Percentiles rank a stretch among this genome's conserved stretches.
Evolutionary conservation across 2,113 vertebrate genomes (phyloP).

Genomic region (Neomonachus schauinslandi): DNA sequence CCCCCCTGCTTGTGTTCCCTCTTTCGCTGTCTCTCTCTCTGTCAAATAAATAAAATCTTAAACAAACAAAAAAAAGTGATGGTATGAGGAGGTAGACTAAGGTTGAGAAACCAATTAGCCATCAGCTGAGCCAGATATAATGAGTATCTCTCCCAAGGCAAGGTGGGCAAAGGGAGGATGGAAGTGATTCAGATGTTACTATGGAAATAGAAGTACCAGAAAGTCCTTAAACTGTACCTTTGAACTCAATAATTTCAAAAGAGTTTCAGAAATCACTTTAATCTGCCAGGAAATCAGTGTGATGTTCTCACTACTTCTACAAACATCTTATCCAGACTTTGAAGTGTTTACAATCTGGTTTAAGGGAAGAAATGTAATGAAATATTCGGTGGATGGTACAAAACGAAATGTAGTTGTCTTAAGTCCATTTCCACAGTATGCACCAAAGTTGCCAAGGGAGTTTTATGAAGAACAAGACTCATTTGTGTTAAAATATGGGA

Average conservation of each 20-base stretch:
- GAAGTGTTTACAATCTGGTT: slow-evolving; percentile 37
- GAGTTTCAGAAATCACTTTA: slow-evolving; percentile 48
- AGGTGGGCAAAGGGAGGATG: not conserved
- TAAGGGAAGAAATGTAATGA: slow-evolving; percentile 30
- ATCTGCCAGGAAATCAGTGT: slow-evolving; percentile 43
- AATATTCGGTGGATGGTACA: not conserved
- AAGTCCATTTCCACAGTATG: slow-evolving; percentile 12
- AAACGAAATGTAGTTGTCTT: not conserved
- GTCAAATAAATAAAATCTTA: not conserved
- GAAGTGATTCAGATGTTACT: not conserved
- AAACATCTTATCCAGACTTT: slow-evolving; percentile 29
- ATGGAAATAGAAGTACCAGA: slow-evolving; percentile 37
- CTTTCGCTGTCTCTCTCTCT: not conserved
- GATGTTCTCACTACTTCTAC: not conserved
- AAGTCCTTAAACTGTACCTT: slow-evolving; percentile 7
- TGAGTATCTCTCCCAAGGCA: not conserved
- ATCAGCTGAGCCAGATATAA: not conserved
- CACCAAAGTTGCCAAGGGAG: not conserved
- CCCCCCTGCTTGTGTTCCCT: not conserved
- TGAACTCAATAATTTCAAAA: slow-evolving; percentile 51
- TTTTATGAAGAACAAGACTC: not conserved
- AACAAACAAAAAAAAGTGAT: too few relatives aligned
- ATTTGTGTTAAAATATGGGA: not conserved
- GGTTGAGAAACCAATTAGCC: not conserved
- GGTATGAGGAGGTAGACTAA: not conserved